phyloP scores from a whole-genome alignment of 1,140 invertebrate genomes.

The Druon quercuslanigerum region DNA sequence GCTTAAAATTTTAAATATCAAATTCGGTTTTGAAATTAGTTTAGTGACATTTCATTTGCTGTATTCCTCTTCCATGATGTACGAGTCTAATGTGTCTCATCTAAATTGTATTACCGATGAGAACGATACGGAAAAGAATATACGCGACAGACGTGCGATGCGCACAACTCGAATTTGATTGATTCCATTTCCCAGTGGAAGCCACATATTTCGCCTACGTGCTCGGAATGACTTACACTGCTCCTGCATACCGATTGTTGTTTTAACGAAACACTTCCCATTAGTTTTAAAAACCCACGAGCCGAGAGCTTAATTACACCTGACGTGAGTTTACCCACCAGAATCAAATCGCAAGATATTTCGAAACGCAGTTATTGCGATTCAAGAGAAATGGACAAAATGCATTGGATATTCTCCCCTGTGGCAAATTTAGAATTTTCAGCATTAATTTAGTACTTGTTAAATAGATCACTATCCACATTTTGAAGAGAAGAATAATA shows the following conservation, averaged over 20 bases:
- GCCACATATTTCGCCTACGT: constrained; percentile 66
- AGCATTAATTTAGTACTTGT: no score
- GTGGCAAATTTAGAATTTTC: no score
- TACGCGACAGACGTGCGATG: constrained; percentile 49
- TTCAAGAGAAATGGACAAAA: no score
- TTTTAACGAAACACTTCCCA: constrained; percentile 61
- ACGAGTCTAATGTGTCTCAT: constrained; percentile 45
- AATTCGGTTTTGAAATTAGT: not conserved
- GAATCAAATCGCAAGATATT: not conserved
- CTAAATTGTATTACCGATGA: constrained; percentile 55
- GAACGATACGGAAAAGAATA: constrained; percentile 39
- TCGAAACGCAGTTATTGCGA: no score
- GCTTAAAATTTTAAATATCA: not conserved
- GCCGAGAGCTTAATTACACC: constrained; percentile 46
- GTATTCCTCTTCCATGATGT: not conserved
- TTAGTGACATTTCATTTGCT: not conserved
- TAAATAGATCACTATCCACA: no score
- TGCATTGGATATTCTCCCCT: no score
- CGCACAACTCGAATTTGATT: constrained; percentile 70
- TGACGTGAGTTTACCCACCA: constrained; percentile 35
- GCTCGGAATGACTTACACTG: constrained; percentile 52
- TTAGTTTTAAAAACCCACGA: constrained; percentile 62
- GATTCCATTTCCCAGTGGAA: constrained; percentile 63
- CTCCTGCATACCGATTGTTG: constrained; percentile 67
- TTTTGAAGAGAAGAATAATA: no score